These are phyloP conservation scores for Drosophila tanythrix DNA, from an alignment of 2,888 invertebrate species.

Conservation along the genomic window DNA sequence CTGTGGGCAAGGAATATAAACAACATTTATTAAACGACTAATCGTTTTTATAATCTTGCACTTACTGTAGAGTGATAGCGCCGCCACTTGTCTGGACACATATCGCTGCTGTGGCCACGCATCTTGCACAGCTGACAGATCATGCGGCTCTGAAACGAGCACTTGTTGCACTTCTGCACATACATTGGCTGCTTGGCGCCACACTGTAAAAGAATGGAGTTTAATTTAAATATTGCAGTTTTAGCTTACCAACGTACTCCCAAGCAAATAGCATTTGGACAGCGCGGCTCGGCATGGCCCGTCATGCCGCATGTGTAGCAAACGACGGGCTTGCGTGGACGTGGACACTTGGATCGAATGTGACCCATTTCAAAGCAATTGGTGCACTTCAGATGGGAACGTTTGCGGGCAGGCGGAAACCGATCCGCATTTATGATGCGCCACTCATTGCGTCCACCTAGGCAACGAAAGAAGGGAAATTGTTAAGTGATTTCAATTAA, in stretches of 20 bases:
- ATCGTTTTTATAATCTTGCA: not conserved
- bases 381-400: conserved; percentile 86
- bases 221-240: not conserved
- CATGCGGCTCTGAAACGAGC: conserved; percentile 84
- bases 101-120: conserved; percentile 87
- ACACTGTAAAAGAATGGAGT: conserved; percentile 86
- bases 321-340: conserved; percentile 86
- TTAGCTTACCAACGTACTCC: conserved; percentile 86
- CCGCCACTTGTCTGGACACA: conserved; percentile 91
- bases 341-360: conserved; percentile 87
- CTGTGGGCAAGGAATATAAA: conserved; percentile 79
- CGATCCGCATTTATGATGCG: conserved; percentile 79
- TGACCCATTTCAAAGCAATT: conserved; percentile 89
- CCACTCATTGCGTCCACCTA: conserved; percentile 74
- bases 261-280: conserved; percentile 89
- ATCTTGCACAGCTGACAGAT: conserved; percentile 88
- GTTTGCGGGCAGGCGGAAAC: conserved; percentile 65
- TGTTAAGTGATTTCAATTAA: not conserved
- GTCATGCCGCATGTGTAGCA: conserved; percentile 89
- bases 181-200: conserved; percentile 87
- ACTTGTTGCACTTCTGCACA: conserved; percentile 87
- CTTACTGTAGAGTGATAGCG: conserved; percentile 90
- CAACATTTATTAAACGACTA: not conserved
- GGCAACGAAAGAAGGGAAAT: not conserved
- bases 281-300: conserved; percentile 89